Base-by-base conservation (phyloP, 2,888 invertebrate genomes). In the Harpalus rubripes region DNA sequence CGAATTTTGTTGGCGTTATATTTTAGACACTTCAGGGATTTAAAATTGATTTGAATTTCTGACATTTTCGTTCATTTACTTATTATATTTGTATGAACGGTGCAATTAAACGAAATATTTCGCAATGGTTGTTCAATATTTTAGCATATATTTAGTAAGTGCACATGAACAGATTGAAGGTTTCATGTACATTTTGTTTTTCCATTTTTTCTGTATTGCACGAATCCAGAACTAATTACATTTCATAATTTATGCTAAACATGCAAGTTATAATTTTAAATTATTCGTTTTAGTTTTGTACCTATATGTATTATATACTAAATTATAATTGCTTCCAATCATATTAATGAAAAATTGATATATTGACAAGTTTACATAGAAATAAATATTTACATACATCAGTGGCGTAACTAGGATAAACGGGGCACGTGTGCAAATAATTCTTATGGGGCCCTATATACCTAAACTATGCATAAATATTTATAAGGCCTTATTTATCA, bases 11-110 rank as follows among this genome's bases (percentile, higher is more conserved):
- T 74, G 44, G 72, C 16, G 8, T 18, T 74, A 68, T 68, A 32
- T 39, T 68, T 39, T n/a, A 32, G 68, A 68, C 68, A 68, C 68
- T 39, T 68, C 68, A 39, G 68, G 68, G 68, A 68, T 68, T 68
- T 68, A 68, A 68, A 26, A 68, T 68, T 15, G 68, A 39, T 22
- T 15, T 68, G 68, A 68, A 68, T 39, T 68, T 68, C 15, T 68
- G 68, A 68, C 68, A 68, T n/a, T 65, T 65, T 65, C 12, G 65
- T 65, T 65, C 32, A 65, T 32, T 68, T 68, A 68, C 68, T 68
- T 68, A 68, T 68, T 68, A 68, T 68, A 39, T 39, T 39, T 68
- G 26, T 68, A 39, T 68, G 68, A 68, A 68, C 41, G 68, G 68
- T 15, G n/a, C 39, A 39, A 68, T 68, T 39, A 68, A 61, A 63